Percentiles rank a stretch among this genome's conserved stretches.
phyloP scores from a whole-genome alignment of 2,888 invertebrate species.

The Ptilodon capucinus region DNA sequence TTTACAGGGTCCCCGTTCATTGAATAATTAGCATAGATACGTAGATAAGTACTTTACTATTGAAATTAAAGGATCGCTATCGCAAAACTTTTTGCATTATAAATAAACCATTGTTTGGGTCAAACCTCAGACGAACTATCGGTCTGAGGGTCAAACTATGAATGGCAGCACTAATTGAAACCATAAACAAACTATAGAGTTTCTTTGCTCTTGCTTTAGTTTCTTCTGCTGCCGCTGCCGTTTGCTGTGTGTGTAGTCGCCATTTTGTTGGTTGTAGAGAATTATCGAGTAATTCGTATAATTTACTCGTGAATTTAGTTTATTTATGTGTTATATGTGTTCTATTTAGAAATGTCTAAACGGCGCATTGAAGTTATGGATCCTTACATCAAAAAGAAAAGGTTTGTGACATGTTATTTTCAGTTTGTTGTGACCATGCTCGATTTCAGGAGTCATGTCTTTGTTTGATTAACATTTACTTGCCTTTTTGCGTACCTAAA shows the following conservation, averaged over 20 bases:
- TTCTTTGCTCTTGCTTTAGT: constrained; percentile 23
- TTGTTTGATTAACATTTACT: neutral
- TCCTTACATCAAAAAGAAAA: constrained; percentile 89
- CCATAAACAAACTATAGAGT: constrained; percentile 17
- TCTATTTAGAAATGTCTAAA: constrained; percentile 86
- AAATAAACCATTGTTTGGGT: no score
- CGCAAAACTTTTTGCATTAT: no score
- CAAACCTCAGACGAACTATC: no score
- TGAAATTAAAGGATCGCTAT: no score
- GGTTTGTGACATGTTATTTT: constrained; percentile 71
- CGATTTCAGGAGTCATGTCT: neutral
- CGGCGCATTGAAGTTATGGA: constrained; percentile 93
- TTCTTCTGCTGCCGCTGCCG: no score
- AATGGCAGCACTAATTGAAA: neutral
- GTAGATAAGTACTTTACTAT: no score
- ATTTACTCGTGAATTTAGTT: constrained; percentile 38
- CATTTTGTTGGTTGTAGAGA: constrained; percentile 66
- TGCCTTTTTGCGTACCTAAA: neutral
- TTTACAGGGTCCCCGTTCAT: no score
- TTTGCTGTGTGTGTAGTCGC: constrained; percentile 40
- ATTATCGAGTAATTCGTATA: constrained; percentile 41
- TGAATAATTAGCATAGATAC: no score
- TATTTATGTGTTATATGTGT: constrained; percentile 51
- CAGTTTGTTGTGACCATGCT: constrained; percentile 19
- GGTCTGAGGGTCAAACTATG: neutral